Conservation (phyloP, 2,888 invertebrate genomes). For the Eledona agricola region DNA sequence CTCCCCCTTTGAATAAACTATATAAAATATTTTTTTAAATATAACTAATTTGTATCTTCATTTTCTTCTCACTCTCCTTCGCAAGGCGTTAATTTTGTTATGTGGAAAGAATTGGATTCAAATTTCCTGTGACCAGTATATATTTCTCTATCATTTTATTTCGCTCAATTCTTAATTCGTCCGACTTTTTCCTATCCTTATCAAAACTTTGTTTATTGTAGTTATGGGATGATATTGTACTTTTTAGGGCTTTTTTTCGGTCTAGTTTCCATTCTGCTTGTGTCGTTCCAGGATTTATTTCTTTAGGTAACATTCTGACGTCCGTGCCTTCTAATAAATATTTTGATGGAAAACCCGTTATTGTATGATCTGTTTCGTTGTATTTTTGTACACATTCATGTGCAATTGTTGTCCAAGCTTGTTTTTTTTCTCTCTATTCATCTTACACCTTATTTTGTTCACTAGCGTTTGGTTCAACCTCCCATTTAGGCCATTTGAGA, state of each 20-base stretch:
- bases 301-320: not conserved
- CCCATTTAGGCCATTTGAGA: constrained; percentile 45
- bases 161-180: constrained; percentile 48
- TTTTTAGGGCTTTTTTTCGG: constrained; percentile 43
- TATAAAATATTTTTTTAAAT: too few relatives aligned
- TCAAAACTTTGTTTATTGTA: constrained; percentile 50
- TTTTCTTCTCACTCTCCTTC: too few relatives aligned
- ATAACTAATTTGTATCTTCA: too few relatives aligned
- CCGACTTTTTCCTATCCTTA: constrained; percentile 49
- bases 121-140: not conserved
- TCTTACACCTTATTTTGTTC: constrained; percentile 45
- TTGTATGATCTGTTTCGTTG: constrained; percentile 22
- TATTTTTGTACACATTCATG: constrained; percentile 41
- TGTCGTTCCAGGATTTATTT: constrained; percentile 1
- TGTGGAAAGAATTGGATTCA: not conserved
- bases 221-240: constrained; percentile 43
- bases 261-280: constrained; percentile 40
- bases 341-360: constrained; percentile 43
- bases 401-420: constrained; percentile 47
- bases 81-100: too few relatives aligned
- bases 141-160: constrained; percentile 41
- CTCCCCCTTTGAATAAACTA: too few relatives aligned
- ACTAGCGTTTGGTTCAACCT: constrained; percentile 45
- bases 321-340: constrained; percentile 45
- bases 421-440: constrained; percentile 40